These are phyloP conservation scores for Neelides sp. DNA, from an alignment of 1,140 invertebrate species.

Conservation along the genomic window DNA sequence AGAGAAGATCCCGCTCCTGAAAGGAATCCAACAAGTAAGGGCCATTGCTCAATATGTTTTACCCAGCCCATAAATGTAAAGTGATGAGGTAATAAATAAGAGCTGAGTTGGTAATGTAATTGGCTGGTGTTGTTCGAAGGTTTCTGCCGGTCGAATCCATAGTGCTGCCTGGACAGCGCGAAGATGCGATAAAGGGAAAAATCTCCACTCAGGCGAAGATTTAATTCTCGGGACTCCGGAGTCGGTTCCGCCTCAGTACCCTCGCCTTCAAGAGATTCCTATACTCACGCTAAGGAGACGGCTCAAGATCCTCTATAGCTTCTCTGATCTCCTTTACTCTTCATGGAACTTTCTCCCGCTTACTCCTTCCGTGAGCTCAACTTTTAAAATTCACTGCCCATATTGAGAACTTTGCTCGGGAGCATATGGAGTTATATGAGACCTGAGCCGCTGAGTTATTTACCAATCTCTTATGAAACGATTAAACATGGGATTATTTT, in stretches of 20 bases:
- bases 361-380: conserved; percentile 33
- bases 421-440: not conserved
- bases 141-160: conserved; percentile 48
- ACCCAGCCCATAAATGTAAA: too few relatives aligned
- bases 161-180: conserved; percentile 51
- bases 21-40: conserved; percentile 47
- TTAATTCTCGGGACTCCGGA: conserved; percentile 28
- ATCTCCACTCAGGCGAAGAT: conserved; percentile 26
- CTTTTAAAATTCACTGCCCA: not conserved
- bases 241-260: conserved; percentile 46
- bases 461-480: not conserved
- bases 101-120: not conserved
- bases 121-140: not conserved
- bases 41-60: too few relatives aligned
- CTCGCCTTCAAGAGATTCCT: conserved; percentile 41
- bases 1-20: conserved; percentile 42
- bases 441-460: not conserved
- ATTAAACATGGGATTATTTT: not conserved
- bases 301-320: conserved; percentile 47
- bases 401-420: too few relatives aligned
- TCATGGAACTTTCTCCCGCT: conserved; percentile 50
- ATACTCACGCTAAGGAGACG: conserved; percentile 43
- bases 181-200: conserved; percentile 22
- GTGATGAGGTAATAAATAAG: too few relatives aligned
- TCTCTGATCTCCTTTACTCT: conserved; percentile 50